Percentiles rank a stretch among this genome's conserved stretches.
phyloP scores from a whole-genome alignment of 2,888 invertebrate genomes.

The Cremastinae sp. region DNA sequence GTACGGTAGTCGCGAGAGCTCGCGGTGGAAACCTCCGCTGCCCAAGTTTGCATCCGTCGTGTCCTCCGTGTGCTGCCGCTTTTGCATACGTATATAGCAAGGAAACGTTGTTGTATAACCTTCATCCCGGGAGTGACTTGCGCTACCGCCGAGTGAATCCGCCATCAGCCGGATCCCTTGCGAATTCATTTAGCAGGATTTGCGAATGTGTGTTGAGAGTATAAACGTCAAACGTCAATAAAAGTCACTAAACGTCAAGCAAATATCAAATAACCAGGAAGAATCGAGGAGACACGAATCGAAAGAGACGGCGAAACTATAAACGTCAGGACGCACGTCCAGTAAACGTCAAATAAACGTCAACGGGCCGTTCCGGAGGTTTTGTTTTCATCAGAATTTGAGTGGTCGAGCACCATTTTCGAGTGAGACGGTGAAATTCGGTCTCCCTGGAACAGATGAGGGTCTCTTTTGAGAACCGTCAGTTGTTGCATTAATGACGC shows the following conservation, averaged over 20 bases:
- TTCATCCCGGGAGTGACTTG: conserved; percentile 25
- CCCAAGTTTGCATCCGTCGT: conserved; percentile 58
- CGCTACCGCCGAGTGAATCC: conserved; percentile 2
- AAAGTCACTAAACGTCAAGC: conserved; percentile 53
- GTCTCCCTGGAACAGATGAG: neutral
- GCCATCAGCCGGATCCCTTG: too few species aligned
- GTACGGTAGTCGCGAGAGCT: conserved; percentile 50
- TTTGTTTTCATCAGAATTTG: too few species aligned
- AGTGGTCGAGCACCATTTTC: too few species aligned
- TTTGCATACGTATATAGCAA: conserved; percentile 44
- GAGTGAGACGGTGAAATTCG: too few species aligned
- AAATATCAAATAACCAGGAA: conserved; percentile 51
- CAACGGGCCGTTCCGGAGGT: too few species aligned
- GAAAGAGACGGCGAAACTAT: neutral
- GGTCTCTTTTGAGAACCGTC: conserved; percentile 1
- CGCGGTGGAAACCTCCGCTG: conserved; percentile 11
- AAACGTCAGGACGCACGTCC: neutral
- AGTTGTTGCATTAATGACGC: conserved; percentile 20
- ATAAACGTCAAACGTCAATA: too few species aligned
- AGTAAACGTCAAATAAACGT: too few species aligned
- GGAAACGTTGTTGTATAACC: conserved; percentile 2
- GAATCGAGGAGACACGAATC: conserved; percentile 20
- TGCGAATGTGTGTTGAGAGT: too few species aligned
- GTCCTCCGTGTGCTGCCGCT: conserved; percentile 60
- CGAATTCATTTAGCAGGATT: too few species aligned